Percentiles rank a stretch among this genome's conserved stretches.
phyloP scores from a whole-genome alignment of 2,113 vertebrate genomes.

The Strix uralensis region DNA sequence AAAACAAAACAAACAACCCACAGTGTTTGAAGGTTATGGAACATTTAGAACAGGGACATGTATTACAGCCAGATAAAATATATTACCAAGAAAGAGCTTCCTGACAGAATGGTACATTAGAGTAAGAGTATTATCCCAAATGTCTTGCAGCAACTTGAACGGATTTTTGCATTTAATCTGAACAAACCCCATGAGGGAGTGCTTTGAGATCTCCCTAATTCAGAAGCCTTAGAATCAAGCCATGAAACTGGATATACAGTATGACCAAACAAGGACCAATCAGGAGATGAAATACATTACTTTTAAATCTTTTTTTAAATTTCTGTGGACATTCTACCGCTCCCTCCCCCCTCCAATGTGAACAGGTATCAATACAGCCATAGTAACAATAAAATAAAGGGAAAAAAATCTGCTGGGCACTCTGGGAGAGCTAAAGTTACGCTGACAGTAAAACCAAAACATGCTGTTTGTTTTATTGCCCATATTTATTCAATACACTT shows the following conservation, averaged over 20 bases:
- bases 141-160: background rate
- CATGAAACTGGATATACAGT: background rate
- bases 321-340: background rate
- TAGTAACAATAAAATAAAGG: background rate
- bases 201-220: background rate
- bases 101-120: background rate
- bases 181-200: background rate
- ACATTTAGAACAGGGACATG: background rate
- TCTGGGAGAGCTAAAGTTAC: background rate
- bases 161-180: background rate
- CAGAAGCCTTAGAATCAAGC: background rate
- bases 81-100: background rate
- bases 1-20: background rate
- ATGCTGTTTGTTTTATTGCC: background rate
- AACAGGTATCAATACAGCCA: background rate
- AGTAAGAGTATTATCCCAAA: background rate
- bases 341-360: background rate
- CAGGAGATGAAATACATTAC: background rate
- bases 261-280: background rate
- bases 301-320: background rate
- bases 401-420: background rate
- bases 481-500: background rate
- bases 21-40: background rate
- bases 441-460: background rate
- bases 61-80: background rate